Evolutionary conservation across 2,888 invertebrate genomes (phyloP), one percentile per base, ranked within the genome.

Genomic region (Chaetoderma sp.): DNA sequence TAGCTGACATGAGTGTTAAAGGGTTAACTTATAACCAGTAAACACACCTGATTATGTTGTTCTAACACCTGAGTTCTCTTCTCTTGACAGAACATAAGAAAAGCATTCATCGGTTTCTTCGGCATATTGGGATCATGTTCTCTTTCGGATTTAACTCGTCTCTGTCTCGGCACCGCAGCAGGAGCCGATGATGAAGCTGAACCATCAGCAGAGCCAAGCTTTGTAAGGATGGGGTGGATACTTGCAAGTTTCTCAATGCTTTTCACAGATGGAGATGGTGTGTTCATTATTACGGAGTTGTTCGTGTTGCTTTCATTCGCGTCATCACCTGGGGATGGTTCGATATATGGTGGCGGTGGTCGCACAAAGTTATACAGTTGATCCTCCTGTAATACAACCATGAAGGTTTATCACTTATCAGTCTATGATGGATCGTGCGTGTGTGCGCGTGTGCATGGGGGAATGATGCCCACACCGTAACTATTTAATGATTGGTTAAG

Each of bases 31-130:
- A n/a, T n/a, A n/a, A n/a, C n/a, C n/a, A n/a, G 23, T 3, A 18
- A 30, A 64, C 63, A 13, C 36, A 82, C 83, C 79, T 79, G 75
- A 30, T 75, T 73, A 69, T 78, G 83, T 30, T 79, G 77, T 47
- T 82, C 82, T 56, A 79, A 78, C 25, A 83, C 72, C 27, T 67
- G 58, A 4, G 75, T 67, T 45, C 77, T 73, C 44, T 80, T 77
- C 42, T 82, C 78, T 47, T 82, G 78, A 72, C 80, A 80, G 63
- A 81, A 83, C 76, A 82, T 76, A 18, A 80, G 65, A 63, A 82
- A 84, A 28, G 81, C 82, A 75, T 82, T 82, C 13, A 77, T 77
- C 5, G 80, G 81, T 58, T 78, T 79, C 68, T 78, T 78, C 1
- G 79, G 78, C n/a, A 78, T 75, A 45, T 77, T 76, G 5, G 67